These are phyloP conservation scores for Drosophila parabipectinata DNA, from an alignment of 1,140 invertebrate species.

Conservation along the genomic window DNA sequence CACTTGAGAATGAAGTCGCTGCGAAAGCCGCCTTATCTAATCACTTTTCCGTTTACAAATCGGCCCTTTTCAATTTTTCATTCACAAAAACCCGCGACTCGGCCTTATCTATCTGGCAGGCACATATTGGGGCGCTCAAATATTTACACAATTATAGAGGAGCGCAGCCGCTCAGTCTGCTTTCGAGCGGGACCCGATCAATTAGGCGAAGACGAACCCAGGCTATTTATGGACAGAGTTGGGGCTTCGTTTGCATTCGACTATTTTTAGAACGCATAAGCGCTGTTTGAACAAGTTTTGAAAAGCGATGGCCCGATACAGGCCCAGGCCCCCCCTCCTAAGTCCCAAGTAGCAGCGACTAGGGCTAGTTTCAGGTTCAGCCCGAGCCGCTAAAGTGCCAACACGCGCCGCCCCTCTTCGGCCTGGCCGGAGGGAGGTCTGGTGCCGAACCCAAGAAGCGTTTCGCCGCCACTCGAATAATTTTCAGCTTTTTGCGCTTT, in stretches of 20 bases:
- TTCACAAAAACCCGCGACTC: constrained; percentile 30
- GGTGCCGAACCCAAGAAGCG: constrained; percentile 25
- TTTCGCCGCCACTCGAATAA: constrained; percentile 54
- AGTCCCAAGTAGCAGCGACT: constrained; percentile 12
- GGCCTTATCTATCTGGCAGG: constrained; percentile 22
- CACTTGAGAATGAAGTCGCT: neutral
- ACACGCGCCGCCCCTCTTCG: constrained; percentile 56
- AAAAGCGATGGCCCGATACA: constrained; percentile 16
- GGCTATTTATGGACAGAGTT: constrained; percentile 41
- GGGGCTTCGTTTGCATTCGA: constrained; percentile 42
- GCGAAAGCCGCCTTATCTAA: constrained; percentile 18
- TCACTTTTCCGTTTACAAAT: constrained; percentile 27
- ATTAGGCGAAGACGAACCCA: constrained; percentile 30
- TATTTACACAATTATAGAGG: constrained; percentile 33
- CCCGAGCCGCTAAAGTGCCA: constrained; percentile 56
- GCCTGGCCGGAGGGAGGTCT: constrained; percentile 4
- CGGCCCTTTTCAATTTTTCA: constrained; percentile 18
- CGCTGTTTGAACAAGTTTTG: constrained; percentile 52
- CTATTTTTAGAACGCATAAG: constrained; percentile 48
- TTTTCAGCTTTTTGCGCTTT: constrained; percentile 29
- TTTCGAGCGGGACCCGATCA: constrained; percentile 20
- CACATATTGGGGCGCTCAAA: constrained; percentile 25
- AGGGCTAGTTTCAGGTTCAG: constrained; percentile 48
- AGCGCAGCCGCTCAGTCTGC: constrained; percentile 34
- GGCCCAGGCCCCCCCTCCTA: neutral